Conservation (phyloP, 2,113 vertebrate genomes). For the Thamnophis sirtalis region DNA sequence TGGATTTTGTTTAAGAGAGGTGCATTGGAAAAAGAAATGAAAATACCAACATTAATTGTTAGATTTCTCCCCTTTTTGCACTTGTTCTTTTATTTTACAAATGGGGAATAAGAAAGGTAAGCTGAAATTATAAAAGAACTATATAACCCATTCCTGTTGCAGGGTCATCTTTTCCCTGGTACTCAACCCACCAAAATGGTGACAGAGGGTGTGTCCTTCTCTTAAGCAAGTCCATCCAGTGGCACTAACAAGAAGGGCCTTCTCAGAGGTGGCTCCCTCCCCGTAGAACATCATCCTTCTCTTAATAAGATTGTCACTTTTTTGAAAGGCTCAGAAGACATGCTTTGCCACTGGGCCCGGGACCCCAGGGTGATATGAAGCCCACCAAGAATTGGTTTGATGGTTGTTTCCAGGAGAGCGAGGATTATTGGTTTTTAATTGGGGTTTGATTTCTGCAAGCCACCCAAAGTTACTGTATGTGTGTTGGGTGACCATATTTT, state of each 20-base stretch:
- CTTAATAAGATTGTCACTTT: neutral
- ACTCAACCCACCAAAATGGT: neutral
- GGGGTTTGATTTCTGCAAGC: neutral
- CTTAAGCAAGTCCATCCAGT: neutral
- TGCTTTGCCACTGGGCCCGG: neutral
- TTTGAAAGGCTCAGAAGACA: neutral
- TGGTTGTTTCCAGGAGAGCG: neutral
- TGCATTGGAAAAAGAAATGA: conserved; percentile 6
- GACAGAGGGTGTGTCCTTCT: neutral
- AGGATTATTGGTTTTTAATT: neutral
- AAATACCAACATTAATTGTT: neutral
- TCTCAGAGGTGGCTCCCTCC: neutral
- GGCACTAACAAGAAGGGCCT: neutral
- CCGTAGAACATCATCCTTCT: neutral
- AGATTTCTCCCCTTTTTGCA: neutral
- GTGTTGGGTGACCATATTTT: neutral
- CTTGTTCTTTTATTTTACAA: neutral
- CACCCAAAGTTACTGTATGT: neutral
- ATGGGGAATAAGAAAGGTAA: neutral
- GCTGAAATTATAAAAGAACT: neutral
- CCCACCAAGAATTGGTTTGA: neutral
- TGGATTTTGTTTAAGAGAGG: neutral
- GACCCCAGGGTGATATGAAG: neutral
- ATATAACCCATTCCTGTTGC: neutral
- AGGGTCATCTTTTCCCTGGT: neutral